Evolutionary conservation across 2,797 vertebrate genomes (phyloP).

Genomic region (Coreius guichenoti): DNA sequence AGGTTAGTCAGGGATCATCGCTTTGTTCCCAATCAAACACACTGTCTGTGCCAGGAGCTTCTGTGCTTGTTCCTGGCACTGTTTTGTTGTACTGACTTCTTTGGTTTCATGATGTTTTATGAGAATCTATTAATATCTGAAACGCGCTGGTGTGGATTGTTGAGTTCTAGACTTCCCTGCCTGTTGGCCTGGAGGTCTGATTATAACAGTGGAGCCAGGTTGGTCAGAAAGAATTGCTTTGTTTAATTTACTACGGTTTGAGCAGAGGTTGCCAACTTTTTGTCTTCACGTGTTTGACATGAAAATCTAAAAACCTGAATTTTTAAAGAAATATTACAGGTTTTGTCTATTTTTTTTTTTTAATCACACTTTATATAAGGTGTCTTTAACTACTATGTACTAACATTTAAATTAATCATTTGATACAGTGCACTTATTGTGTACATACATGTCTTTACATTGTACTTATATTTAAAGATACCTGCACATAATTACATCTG

Average conservation of each 20-base stretch:
- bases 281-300: neutral
- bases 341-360: neutral
- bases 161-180: conserved; percentile 60
- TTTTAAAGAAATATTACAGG: neutral
- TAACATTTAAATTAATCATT: neutral
- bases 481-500: no score
- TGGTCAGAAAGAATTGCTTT: conserved; percentile 32
- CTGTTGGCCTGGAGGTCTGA: conserved; percentile 53
- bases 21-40: conserved; percentile 27
- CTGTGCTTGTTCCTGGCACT: conserved; percentile 50
- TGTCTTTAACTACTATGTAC: neutral
- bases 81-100: conserved; percentile 54
- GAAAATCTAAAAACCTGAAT: neutral
- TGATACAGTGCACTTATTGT: neutral
- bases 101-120: conserved; percentile 55
- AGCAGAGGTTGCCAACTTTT: neutral
- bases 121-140: conserved; percentile 62
- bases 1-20: conserved; percentile 70
- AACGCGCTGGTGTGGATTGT: conserved; percentile 55
- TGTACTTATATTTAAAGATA: no score
- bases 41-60: conserved; percentile 44
- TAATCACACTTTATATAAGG: neutral
- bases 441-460: no score
- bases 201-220: conserved; percentile 56
- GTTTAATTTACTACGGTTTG: neutral